A percentile compares a stretch with the other conserved stretches of the same genome.
These are phyloP conservation scores for Bubalus kerabau DNA, from an alignment of 2,113 vertebrate genomes.

Conservation along the genomic window DNA sequence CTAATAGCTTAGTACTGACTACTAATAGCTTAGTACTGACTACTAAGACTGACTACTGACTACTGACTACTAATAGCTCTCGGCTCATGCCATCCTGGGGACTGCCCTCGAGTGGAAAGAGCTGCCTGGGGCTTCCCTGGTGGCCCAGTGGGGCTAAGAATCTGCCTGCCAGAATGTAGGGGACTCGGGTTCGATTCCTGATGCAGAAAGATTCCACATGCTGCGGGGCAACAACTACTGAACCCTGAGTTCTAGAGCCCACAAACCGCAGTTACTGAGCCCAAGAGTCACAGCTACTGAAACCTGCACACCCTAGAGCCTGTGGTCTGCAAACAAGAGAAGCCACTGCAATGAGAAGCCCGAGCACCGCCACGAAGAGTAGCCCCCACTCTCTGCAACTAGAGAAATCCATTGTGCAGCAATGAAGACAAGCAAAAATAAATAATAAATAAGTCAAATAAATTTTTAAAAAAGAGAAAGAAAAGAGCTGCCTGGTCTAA, in stretches of 20 bases:
- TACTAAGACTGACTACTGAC: too few species aligned
- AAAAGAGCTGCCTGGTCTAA: neutral
- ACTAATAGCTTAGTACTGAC: too few species aligned
- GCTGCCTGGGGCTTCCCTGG: neutral
- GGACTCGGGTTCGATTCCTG: neutral
- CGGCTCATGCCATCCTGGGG: neutral
- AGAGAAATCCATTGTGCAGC: neutral
- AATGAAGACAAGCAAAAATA: neutral
- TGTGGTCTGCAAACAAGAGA: neutral
- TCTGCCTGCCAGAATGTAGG: neutral
- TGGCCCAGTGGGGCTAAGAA: neutral
- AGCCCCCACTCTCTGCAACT: neutral
- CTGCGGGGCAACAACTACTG: neutral
- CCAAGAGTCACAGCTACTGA: neutral
- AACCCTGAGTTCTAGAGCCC: neutral
- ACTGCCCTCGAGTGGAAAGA: neutral
- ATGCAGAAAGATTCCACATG: neutral
- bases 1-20: too few species aligned
- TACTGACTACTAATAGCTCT: too few species aligned
- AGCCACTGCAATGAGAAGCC: neutral
- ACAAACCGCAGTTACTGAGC: neutral
- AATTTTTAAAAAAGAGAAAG: neutral
- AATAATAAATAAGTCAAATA: neutral
- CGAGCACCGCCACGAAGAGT: neutral
- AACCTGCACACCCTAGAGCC: neutral